A percentile compares a stretch with the other conserved stretches of the same genome.
Evolutionary conservation across 2,113 vertebrate species (phyloP).

Genomic region (Pantherophis guttatus): DNA sequence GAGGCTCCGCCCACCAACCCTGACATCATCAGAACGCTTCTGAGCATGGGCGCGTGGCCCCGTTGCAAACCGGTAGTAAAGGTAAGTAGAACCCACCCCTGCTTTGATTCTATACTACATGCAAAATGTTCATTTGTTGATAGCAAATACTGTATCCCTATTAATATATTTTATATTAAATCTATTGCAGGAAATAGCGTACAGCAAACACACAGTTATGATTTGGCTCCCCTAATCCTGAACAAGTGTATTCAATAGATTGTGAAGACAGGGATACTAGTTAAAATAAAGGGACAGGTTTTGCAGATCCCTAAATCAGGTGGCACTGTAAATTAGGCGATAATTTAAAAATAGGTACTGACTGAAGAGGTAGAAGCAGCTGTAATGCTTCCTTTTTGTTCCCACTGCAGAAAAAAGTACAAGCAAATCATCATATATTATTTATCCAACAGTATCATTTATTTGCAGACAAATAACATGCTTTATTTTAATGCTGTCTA

Average conservation of each 20-base stretch:
- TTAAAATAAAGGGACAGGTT: neutral
- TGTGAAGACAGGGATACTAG: too few species aligned
- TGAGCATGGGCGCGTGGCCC: too few species aligned
- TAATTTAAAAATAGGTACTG: neutral
- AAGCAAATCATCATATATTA: neutral
- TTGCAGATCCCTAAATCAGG: neutral
- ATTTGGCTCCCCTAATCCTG: neutral
- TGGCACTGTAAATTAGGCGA: rapidly evolving
- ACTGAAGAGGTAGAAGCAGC: slow-evolving; percentile 10
- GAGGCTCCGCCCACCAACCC: too few species aligned
- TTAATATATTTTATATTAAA: neutral
- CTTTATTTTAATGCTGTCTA: neutral
- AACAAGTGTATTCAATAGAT: too few species aligned
- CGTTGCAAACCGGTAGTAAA: too few species aligned
- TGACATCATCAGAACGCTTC: too few species aligned
- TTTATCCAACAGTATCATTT: slow-evolving; percentile 1
- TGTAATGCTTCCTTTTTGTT: neutral
- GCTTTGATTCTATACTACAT: neutral
- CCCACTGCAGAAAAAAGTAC: neutral
- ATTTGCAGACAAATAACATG: slow-evolving; percentile 30
- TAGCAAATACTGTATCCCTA: neutral
- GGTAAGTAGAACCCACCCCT: too few species aligned
- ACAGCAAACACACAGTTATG: neutral
- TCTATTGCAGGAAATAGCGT: neutral
- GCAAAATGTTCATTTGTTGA: neutral